Base-by-base conservation (phyloP, 2,888 invertebrate species). In the Harpagoxenus sublaevis region DNA sequence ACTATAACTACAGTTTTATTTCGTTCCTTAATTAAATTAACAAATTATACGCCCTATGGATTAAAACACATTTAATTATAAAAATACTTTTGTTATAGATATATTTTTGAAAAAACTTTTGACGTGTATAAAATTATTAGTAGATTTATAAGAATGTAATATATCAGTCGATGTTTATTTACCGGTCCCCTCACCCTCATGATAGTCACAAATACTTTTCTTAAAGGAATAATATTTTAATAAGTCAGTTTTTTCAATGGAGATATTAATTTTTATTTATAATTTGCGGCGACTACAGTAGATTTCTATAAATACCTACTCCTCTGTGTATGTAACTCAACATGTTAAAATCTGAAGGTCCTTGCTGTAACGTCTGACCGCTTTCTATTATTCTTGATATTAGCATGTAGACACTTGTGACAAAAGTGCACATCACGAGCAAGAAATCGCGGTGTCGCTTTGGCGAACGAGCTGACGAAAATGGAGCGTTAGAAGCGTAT, bases 401-500 rank as follows among this genome's bases (percentile, higher is more conserved):
- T 48, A 48, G 18, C 35, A 5, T 79, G 15, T 28, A 48, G 60
- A 39, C 10, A 68, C 31, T 45, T 68, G 45, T 68, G 39, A 71
- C 70, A 60, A 70, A 48, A 45, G 60, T 35, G 60, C 60, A 35
- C n/a, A 45, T 79, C 51, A 60, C 39, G n/a, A 68, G 35, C 39
- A 71, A 79, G 70, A 60, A 79, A 48, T 48, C 5, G 6, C 12
- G n/a, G 10, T 55, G 45, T 31, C 60, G 48, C 45, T 84, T 79
- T 63, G 48, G 35, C 53, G 42, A 42, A 42, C 9, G 28, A 60
- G 31, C 12, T 31, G 4, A 75, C 68, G 57, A 86, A 85, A 73
- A 70, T 68, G 53, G 66, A 60, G 74, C 63, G 63, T 73, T 71
- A 74, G 83, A 31, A 31, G 63, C 45, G 84, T 53, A 74, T 87